Percentiles rank a stretch among this genome's conserved stretches.
These are phyloP conservation scores for Solenodon paradoxus DNA, from an alignment of 2,113 vertebrate species.

Conservation along the genomic window DNA sequence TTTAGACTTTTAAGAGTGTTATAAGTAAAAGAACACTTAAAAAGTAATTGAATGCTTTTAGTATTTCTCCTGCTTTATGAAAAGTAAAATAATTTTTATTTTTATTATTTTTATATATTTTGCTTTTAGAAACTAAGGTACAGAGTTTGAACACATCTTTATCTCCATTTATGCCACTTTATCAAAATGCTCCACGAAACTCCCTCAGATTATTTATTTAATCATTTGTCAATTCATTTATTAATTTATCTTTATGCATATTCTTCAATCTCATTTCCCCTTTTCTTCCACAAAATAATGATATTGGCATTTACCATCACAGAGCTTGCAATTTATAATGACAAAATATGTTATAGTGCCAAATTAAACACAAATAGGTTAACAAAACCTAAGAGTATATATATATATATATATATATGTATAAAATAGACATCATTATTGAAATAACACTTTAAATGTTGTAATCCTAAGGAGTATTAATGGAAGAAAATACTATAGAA, in stretches of 20 bases:
- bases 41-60: neutral
- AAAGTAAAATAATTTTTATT: neutral
- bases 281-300: neutral
- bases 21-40: neutral
- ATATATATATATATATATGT: too few relatives aligned
- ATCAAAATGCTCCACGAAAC: neutral
- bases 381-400: too few relatives aligned
- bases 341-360: neutral
- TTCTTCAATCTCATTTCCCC: neutral
- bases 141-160: neutral
- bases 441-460: neutral
- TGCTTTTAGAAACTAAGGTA: neutral
- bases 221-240: neutral
- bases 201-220: neutral
- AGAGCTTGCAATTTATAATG: neutral
- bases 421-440: too few relatives aligned
- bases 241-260: neutral
- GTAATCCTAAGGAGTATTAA: neutral
- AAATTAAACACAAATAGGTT: too few relatives aligned
- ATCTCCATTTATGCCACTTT: neutral
- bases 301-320: neutral
- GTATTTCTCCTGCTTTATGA: neutral
- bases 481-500: neutral
- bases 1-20: neutral
- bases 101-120: neutral